These are phyloP conservation scores for Drosophila paranaensis DNA, from an alignment of 2,888 invertebrate genomes.

Conservation along the genomic window DNA sequence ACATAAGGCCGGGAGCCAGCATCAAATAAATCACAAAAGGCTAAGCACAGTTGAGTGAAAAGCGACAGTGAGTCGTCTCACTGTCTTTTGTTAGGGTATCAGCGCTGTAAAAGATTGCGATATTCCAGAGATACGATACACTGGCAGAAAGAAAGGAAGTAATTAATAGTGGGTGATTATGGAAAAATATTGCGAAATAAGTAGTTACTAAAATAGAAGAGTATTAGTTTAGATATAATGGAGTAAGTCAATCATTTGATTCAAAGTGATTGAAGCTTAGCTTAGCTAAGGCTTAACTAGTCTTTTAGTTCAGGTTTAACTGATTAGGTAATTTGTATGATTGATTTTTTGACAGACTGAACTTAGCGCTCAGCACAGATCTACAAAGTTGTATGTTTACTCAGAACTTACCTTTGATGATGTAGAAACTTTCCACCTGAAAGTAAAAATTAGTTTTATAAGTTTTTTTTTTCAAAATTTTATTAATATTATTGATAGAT, in stretches of 20 bases:
- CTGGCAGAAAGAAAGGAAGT: background rate
- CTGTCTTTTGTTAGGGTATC: constrained; percentile 4
- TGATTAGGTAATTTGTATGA: background rate
- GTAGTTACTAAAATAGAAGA: too few species aligned
- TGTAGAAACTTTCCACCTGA: background rate
- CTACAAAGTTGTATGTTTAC: background rate
- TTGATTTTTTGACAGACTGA: background rate
- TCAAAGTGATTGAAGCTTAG: too few species aligned
- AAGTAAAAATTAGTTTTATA: background rate
- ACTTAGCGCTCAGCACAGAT: too few species aligned
- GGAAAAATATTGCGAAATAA: too few species aligned
- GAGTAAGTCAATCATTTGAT: too few species aligned
- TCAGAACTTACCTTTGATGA: background rate
- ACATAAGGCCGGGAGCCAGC: constrained; percentile 39
- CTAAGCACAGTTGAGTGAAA: background rate
- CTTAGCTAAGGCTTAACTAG: too few species aligned
- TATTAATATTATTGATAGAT: background rate
- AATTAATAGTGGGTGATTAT: background rate
- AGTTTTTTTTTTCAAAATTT: background rate
- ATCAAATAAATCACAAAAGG: constrained; percentile 42
- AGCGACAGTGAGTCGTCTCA: constrained; percentile 21
- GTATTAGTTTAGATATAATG: too few species aligned
- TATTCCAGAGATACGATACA: background rate
- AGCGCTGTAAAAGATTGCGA: background rate
- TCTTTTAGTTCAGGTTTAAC: too few species aligned